These are phyloP conservation scores for Megaceryle maxima DNA, from an alignment of 2,113 vertebrate species.

Conservation along the genomic window DNA sequence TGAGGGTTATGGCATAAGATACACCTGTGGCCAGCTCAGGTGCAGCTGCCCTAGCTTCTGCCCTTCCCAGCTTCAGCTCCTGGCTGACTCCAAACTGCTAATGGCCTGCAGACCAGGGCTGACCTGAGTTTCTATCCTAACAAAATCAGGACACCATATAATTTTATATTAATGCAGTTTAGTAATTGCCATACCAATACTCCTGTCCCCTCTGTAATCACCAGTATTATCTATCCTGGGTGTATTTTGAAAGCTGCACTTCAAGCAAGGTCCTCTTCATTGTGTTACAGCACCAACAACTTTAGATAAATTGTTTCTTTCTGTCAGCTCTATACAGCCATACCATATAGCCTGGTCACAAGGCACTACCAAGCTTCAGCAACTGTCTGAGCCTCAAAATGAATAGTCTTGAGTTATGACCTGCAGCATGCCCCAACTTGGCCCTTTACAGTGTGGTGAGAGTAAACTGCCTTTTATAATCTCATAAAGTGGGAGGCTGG, in stretches of 20 bases:
- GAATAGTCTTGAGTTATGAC: conserved; percentile 16
- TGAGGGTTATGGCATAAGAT: neutral
- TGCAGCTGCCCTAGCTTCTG: neutral
- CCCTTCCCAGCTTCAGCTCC: neutral
- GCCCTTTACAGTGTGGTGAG: neutral
- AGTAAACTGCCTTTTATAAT: conserved; percentile 48
- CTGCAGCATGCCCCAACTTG: neutral
- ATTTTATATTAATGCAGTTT: neutral
- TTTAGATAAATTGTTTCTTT: neutral
- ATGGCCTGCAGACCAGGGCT: neutral
- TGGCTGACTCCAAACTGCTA: neutral
- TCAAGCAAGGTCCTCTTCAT: neutral
- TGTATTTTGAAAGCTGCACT: neutral
- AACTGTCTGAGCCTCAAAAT: neutral
- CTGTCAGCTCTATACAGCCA: neutral
- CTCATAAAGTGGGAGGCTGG: conserved; percentile 33
- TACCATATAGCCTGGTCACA: neutral
- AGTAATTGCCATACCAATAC: neutral
- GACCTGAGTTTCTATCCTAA: neutral
- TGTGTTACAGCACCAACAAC: neutral
- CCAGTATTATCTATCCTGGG: neutral
- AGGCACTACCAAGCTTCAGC: neutral
- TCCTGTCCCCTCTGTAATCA: neutral
- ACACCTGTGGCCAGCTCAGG: neutral
- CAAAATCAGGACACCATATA: neutral